phyloP scores from a whole-genome alignment of 2,888 invertebrate genomes.

The Dione vanillae region DNA sequence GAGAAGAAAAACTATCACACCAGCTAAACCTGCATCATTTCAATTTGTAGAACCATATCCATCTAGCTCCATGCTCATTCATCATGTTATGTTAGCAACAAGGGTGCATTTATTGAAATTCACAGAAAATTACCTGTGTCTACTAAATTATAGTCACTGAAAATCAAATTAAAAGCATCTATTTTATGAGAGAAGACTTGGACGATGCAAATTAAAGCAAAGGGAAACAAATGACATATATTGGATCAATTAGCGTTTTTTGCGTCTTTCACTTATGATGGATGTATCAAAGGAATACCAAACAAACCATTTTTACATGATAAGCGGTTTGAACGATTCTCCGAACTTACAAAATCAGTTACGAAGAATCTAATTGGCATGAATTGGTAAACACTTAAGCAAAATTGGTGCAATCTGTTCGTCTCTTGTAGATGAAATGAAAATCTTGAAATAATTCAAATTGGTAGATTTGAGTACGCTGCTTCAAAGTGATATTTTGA shows the following conservation, averaged over 20 bases:
- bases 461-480: neutral
- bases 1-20: slow-evolving; percentile 43
- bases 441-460: neutral
- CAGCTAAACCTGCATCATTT: slow-evolving; percentile 38
- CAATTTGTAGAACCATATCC: slow-evolving; percentile 39
- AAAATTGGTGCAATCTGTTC: slow-evolving; percentile 29
- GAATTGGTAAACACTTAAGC: slow-evolving; percentile 27
- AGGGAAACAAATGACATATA: slow-evolving; percentile 32
- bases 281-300: slow-evolving; percentile 24
- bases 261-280: slow-evolving; percentile 27
- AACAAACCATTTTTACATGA: slow-evolving; percentile 34
- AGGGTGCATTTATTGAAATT: slow-evolving; percentile 42
- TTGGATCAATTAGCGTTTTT: slow-evolving; percentile 33
- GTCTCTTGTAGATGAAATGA: slow-evolving; percentile 1
- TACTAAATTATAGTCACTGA: slow-evolving; percentile 35
- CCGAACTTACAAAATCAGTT: slow-evolving; percentile 30
- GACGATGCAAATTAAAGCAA: slow-evolving; percentile 43
- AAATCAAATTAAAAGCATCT: slow-evolving; percentile 45
- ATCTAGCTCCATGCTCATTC: slow-evolving; percentile 47
- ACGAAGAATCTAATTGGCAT: slow-evolving; percentile 37
- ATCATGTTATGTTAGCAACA: slow-evolving; percentile 44
- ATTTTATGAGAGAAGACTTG: slow-evolving; percentile 36
- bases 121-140: slow-evolving; percentile 42
- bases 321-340: slow-evolving; percentile 33
- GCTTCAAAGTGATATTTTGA: neutral